Conservation (phyloP, 2,888 invertebrate species). For the Philereme vetulata region DNA sequence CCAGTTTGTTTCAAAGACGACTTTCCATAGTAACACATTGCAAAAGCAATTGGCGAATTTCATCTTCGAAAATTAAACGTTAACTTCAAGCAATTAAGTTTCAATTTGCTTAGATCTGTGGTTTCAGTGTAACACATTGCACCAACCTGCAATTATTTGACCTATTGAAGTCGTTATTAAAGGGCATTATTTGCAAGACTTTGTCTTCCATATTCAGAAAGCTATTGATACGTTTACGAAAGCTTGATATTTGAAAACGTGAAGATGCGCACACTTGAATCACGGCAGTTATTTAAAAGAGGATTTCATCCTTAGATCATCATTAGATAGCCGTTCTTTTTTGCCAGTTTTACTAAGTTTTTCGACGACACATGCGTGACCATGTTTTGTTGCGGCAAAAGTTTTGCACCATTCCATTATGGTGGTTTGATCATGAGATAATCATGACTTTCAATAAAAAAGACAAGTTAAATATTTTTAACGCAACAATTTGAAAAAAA, state of each 20-base stretch:
- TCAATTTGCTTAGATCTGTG: conserved; percentile 5
- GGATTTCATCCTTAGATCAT: no score
- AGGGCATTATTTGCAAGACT: conserved; percentile 26
- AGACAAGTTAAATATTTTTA: background rate
- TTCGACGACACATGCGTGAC: no score
- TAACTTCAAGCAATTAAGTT: conserved; percentile 6
- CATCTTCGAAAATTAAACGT: conserved; percentile 2
- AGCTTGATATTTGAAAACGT: background rate
- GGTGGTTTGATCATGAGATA: no score
- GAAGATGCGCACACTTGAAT: background rate
- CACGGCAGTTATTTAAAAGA: background rate
- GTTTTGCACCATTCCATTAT: no score
- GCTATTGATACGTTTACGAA: background rate
- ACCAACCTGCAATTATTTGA: conserved; percentile 27
- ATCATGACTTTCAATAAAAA: no score
- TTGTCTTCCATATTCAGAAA: conserved; percentile 6
- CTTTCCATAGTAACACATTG: no score
- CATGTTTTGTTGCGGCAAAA: no score
- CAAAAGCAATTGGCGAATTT: conserved; percentile 12
- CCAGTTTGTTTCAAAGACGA: no score
- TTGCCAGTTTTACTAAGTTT: no score
- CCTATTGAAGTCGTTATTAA: conserved; percentile 26
- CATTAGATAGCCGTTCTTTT: no score
- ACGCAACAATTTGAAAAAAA: conserved; percentile 17
- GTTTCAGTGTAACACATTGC: conserved; percentile 1